Base-by-base conservation (phyloP, 2,888 invertebrate species). In the Drosophila fungiperda region DNA sequence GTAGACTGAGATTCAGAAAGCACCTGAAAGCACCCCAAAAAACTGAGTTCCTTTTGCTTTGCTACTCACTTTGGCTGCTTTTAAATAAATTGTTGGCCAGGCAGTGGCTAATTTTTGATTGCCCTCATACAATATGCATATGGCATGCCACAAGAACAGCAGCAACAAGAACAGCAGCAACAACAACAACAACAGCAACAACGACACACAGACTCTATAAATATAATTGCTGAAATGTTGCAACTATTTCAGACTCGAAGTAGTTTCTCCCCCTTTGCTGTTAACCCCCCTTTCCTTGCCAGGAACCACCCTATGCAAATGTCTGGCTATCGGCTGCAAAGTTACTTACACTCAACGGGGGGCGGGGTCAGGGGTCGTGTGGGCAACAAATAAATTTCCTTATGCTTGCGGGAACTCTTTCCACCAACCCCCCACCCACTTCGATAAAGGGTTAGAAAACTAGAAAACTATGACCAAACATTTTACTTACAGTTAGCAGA, bases 171-270 rank as follows among this genome's bases (percentile, higher is more conserved):
- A 49, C n/a, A 7, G 35, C 23, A 12, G 38, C 35, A 42, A n/a
- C 49, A 48, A 57, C 12, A 36, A 42, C 26, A 9, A 23, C 26
- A 17, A 33, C 32, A 33, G 53, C 49, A 48, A 54, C n/a, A 11
- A 38, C 23, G 17, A 42, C 35, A 36, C 29, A 49, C 66, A 59
- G 57, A 57, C 58, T 72, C 65, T 73, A 80, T 76, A 86, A 73
- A 82, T 74, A 83, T 88, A 88, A 85, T 88, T 88, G 87, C 81
- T 65, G 38, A 69, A 84, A 84, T 84, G 80, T 80, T 75, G 80
- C 79, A 73, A 74, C 83, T 79, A 75, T 83, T 81, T 66, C 23
- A 45, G 48, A 55, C 54, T 42, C 38, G n/a, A 5, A 35, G 58
- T 63, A 54, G 57, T 49, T 57, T 38, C 53, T n/a, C 5, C 15